Percentiles rank a stretch among this genome's conserved stretches.
These are phyloP conservation scores for Clanis bilineata DNA, from an alignment of 2,888 invertebrate genomes.

Conservation along the genomic window DNA sequence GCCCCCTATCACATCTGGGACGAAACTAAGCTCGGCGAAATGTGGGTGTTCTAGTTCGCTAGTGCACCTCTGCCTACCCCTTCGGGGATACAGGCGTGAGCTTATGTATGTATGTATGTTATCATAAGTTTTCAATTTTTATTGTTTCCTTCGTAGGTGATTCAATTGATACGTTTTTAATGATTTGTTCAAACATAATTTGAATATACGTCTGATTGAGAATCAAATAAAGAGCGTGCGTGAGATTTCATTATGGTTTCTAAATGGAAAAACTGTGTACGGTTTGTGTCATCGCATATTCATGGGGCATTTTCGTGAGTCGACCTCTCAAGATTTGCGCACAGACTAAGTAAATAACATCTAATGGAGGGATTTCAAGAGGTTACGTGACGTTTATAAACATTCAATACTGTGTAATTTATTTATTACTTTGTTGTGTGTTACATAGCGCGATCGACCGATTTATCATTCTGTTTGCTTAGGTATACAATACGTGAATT, in stretches of 20 bases:
- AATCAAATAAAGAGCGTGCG: constrained; percentile 69
- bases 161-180: constrained; percentile 7
- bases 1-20: too few species aligned
- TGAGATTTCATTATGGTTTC: constrained; percentile 75
- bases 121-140: too few species aligned
- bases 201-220: constrained; percentile 60
- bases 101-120: too few species aligned
- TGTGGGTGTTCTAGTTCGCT: too few species aligned
- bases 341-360: constrained; percentile 75
- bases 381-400: constrained; percentile 70
- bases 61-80: too few species aligned
- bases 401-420: constrained; percentile 58
- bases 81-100: too few species aligned
- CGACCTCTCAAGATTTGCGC: constrained; percentile 79
- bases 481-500: constrained; percentile 2
- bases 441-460: not conserved
- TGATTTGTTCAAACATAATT: constrained; percentile 24
- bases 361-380: constrained; percentile 76
- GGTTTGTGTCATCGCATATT: constrained; percentile 82
- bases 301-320: constrained; percentile 80
- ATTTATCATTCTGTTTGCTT: not conserved
- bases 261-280: constrained; percentile 81
- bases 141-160: too few species aligned
- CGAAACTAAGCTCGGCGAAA: too few species aligned
- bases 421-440: constrained; percentile 45